Evolutionary conservation across 2,888 invertebrate species (phyloP), one percentile per base, ranked within the genome.

Genomic region (Eupithecia subumbrata): DNA sequence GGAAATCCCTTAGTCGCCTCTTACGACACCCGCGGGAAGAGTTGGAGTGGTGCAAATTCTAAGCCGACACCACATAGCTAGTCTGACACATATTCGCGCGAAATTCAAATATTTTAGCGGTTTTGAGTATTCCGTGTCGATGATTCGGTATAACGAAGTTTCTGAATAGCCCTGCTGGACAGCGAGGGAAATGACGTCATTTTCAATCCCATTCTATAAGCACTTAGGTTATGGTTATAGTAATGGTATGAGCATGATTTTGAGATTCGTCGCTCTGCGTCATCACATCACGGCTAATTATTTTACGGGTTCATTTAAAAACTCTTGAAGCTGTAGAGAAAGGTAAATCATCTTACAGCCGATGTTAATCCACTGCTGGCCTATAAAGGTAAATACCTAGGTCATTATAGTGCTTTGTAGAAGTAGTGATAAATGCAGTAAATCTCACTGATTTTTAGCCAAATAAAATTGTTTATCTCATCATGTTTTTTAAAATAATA

Each of bases 371-470:
- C 56, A 56, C 56, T 22, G 22, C 12, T 56, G 56, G 5, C 25
- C 25, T 60, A 14, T 12, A 60, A 60, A 25, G 22, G 22, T 60
- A 25, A 60, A 56, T 14, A 25, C 12, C 60, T 25, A 25, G 22
- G 25, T 60, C 22, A 60, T 76, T 30, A 68, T 76, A 77, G 76
- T 71, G 77, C 76, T 80, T 76, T 71, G 22, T 77, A 76, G 67
- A 76, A 73, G 72, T 76, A 76, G 64, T 34, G 30, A 34, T 64
- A 11, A 7, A 34, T 34, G 34, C 64, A 18, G 64, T 34, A 64
- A 78, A 78, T 81, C 77, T 79, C 79, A 76, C 25, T 75, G 76
- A 78, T 76, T 76, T 76, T 66, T 78, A 78, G 69, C 76, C 78
- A 78, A 78, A 76, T 68, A 76, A 70, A 64, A 64, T 18, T 64